These are phyloP conservation scores for Ophonus ardosiacus DNA, from an alignment of 2,888 invertebrate species.

Conservation along the genomic window DNA sequence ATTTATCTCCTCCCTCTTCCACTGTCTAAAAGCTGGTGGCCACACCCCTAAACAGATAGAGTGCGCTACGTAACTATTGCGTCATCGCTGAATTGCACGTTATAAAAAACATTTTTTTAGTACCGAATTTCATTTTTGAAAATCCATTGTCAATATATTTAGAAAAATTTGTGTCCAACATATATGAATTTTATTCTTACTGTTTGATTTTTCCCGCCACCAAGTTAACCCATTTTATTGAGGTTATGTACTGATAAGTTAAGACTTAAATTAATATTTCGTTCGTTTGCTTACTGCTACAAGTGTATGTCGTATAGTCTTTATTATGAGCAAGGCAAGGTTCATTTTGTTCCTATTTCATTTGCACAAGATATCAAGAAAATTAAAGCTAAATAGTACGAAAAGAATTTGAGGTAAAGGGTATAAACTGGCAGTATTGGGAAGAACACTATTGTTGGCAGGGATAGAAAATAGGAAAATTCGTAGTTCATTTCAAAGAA, in stretches of 20 bases:
- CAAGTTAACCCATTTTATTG: constrained; percentile 52
- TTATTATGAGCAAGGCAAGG: constrained; percentile 48
- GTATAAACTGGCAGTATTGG: constrained; percentile 50
- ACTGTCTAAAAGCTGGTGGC: no score
- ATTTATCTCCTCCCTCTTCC: no score
- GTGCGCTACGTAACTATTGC: no score
- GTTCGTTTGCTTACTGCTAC: constrained; percentile 39
- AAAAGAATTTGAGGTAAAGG: constrained; percentile 44
- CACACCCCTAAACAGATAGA: no score
- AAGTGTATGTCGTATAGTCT: constrained; percentile 39
- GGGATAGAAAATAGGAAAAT: constrained; percentile 4
- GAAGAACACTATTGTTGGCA: constrained; percentile 47
- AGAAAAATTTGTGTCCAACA: not conserved
- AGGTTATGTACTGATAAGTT: constrained; percentile 45
- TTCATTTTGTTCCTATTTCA: constrained; percentile 42
- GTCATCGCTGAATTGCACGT: no score
- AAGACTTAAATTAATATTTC: constrained; percentile 51
- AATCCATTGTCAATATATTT: no score
- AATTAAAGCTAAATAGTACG: constrained; percentile 34
- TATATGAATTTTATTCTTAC: not conserved
- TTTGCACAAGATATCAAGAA: constrained; percentile 30
- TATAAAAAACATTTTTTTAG: no score
- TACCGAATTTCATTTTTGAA: no score
- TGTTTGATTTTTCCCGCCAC: constrained; percentile 34
- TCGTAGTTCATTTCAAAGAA: not conserved